Conservation (phyloP, 1,140 invertebrate species). For the Heterodera carotae region DNA sequence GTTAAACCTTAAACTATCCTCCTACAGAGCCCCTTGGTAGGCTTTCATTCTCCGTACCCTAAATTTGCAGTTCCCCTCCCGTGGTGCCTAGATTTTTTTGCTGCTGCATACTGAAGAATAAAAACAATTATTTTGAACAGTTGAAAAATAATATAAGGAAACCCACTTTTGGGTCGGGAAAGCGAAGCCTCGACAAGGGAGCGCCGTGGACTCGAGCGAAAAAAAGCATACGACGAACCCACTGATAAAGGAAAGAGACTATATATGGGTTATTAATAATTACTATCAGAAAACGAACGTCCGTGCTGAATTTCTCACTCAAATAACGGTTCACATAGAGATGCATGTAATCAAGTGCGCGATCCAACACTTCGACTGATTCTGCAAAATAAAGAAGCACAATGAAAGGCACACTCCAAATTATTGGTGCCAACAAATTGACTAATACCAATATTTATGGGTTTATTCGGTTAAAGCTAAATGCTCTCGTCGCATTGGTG, state of each 20-base stretch:
- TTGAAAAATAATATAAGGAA: no score
- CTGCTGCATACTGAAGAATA: no score
- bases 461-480: no score
- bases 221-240: slow-evolving; percentile 23
- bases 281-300: slow-evolving; percentile 10
- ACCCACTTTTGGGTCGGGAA: background rate
- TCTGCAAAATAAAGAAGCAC: background rate
- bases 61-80: no score
- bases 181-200: background rate
- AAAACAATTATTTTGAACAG: background rate
- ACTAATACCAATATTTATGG: no score
- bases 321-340: slow-evolving; percentile 20
- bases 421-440: no score
- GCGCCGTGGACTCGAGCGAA: slow-evolving; percentile 7
- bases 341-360: slow-evolving; percentile 17
- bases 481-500: no score
- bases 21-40: no score
- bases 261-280: background rate
- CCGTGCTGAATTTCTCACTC: background rate
- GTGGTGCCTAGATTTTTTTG: no score
- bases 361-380: slow-evolving; percentile 16
- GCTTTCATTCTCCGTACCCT: no score
- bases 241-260: background rate
- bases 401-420: background rate
- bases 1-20: background rate